Evolutionary conservation across 2,888 invertebrate species (phyloP).

Genomic region (Synanthedon myopaeformis): DNA sequence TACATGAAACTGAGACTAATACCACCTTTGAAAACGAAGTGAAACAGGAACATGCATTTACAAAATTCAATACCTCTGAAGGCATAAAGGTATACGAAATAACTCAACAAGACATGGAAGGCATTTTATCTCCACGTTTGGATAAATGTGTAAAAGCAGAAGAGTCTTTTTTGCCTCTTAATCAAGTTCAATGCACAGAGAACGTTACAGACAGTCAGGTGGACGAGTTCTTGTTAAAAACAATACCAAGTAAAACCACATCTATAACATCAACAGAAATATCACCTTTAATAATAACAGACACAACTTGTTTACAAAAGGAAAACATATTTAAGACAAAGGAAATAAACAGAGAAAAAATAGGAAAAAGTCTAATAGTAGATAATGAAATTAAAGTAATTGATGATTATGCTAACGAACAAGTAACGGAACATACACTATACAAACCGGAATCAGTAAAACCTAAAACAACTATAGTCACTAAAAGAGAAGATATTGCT

Average conservation of each 20-base stretch:
- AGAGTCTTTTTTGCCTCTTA: constrained; percentile 34
- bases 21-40: constrained; percentile 18
- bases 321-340: constrained; percentile 41
- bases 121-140: constrained; percentile 21
- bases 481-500: constrained; percentile 19
- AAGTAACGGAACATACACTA: constrained; percentile 26
- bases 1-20: constrained; percentile 39
- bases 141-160: constrained; percentile 33
- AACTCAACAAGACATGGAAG: constrained; percentile 35
- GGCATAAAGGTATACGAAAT: constrained; percentile 44
- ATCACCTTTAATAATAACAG: constrained; percentile 43
- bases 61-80: constrained; percentile 30
- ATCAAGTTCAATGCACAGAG: constrained; percentile 50
- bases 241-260: constrained; percentile 25
- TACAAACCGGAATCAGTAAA: constrained; percentile 20
- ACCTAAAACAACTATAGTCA: constrained; percentile 30
- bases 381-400: constrained; percentile 40
- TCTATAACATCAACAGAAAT: constrained; percentile 35
- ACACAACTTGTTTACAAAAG: constrained; percentile 42
- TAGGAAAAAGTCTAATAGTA: constrained; percentile 31
- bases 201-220: constrained; percentile 33
- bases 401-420: constrained; percentile 42
- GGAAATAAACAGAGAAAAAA: constrained; percentile 31
- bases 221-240: constrained; percentile 29
- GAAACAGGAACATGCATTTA: constrained; percentile 26